Evolutionary conservation across 2,888 invertebrate species (phyloP).

Genomic region (Lamellibrachia columna): DNA sequence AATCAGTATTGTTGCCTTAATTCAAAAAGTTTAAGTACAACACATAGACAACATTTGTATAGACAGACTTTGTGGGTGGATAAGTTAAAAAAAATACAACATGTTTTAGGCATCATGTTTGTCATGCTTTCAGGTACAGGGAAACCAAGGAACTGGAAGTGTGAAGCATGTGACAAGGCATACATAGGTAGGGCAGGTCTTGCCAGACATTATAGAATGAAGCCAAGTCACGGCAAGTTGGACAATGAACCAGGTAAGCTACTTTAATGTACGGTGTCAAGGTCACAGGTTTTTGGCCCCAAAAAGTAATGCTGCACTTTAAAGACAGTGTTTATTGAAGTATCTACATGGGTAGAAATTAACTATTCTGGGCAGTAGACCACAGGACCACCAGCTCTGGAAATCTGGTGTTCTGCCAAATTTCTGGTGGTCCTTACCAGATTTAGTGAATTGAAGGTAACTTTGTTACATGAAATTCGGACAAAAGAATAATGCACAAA

Average conservation of each 20-base stretch:
- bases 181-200: slow-evolving; percentile 74
- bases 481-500: no score
- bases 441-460: no score
- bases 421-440: no score
- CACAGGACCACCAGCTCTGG: no score
- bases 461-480: no score
- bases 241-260: slow-evolving; percentile 27
- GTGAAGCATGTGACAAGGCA: slow-evolving; percentile 74
- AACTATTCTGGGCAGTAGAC: no score
- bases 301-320: background rate
- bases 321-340: background rate
- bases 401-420: no score
- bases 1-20: no score
- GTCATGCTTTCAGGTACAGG: slow-evolving; percentile 35
- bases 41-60: no score
- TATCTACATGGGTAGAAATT: background rate
- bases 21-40: no score
- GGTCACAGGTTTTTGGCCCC: background rate
- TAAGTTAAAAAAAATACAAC: no score
- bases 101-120: background rate
- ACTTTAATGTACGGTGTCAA: background rate
- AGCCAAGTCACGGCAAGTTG: slow-evolving; percentile 71
- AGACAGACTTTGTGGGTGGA: no score
- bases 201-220: slow-evolving; percentile 73
- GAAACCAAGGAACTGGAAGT: slow-evolving; percentile 68